These are phyloP conservation scores for Drosophila hydei DNA, from an alignment of 1,140 invertebrate species.

Conservation along the genomic window DNA sequence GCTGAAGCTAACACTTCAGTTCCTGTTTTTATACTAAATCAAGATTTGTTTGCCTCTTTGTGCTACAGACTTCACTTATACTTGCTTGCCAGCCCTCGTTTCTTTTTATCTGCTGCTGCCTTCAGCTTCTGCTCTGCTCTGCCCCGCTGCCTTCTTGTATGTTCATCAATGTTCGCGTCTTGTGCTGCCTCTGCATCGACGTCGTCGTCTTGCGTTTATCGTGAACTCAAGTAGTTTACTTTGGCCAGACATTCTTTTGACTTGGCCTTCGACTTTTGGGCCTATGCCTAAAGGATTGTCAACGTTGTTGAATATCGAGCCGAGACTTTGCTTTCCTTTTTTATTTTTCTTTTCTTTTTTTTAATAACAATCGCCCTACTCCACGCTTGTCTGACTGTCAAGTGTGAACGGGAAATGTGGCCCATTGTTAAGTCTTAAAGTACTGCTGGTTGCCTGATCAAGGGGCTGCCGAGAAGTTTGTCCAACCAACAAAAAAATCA, in stretches of 20 bases:
- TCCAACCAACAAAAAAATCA: slow-evolving; percentile 21
- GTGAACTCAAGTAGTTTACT: slow-evolving; percentile 52
- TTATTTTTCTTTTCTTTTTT: neutral
- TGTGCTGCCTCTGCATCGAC: neutral
- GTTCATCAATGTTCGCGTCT: neutral
- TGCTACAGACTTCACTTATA: too few relatives aligned
- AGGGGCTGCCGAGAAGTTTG: slow-evolving; percentile 24
- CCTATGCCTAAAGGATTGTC: slow-evolving; percentile 45
- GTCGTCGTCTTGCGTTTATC: slow-evolving; percentile 14
- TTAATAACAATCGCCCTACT: slow-evolving; percentile 7
- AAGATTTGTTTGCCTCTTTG: too few relatives aligned
- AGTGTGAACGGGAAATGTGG: slow-evolving; percentile 23
- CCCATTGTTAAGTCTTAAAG: slow-evolving; percentile 36
- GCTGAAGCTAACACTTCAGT: too few relatives aligned
- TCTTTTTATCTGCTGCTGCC: neutral
- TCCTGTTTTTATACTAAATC: too few relatives aligned
- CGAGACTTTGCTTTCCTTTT: slow-evolving; percentile 7
- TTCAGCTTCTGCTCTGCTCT: neutral
- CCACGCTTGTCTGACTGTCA: slow-evolving; percentile 2
- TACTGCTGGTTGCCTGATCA: slow-evolving; percentile 34
- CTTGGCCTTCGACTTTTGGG: slow-evolving; percentile 38
- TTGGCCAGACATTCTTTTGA: slow-evolving; percentile 43
- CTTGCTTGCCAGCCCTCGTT: neutral
- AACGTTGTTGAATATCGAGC: slow-evolving; percentile 48
- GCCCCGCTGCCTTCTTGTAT: neutral